Conservation (phyloP, 1,140 invertebrate genomes). For the Drosophila lacertosa region DNA sequence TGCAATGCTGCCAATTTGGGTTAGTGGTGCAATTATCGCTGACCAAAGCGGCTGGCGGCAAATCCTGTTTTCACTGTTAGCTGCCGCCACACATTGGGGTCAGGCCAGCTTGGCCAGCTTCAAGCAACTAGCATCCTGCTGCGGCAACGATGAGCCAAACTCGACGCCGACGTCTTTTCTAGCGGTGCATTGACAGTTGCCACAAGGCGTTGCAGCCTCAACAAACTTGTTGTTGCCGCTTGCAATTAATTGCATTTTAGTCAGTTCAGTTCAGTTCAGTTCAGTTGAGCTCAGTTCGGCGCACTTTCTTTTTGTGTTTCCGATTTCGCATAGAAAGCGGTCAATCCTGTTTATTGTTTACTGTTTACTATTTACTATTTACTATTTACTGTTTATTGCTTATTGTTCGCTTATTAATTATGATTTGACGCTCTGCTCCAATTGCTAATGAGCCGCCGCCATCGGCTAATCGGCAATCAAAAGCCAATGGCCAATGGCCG, state of each 20-base stretch:
- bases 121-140: constrained; percentile 25
- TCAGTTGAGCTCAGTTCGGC: constrained; percentile 56
- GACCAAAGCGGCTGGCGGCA: constrained; percentile 29
- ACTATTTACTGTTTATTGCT: constrained; percentile 32
- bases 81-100: constrained; percentile 64
- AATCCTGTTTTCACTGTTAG: constrained; percentile 83
- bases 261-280: constrained; percentile 49
- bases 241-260: constrained; percentile 76
- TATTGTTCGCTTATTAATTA: no score
- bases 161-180: constrained; percentile 9
- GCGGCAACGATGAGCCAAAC: no score
- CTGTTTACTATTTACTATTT: not conserved
- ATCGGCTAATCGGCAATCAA: constrained; percentile 15
- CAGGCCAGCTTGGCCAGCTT: constrained; percentile 33
- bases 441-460: constrained; percentile 76
- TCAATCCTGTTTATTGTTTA: constrained; percentile 59
- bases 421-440: constrained; percentile 68
- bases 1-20: constrained; percentile 61
- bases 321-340: constrained; percentile 78
- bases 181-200: constrained; percentile 73
- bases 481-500: constrained; percentile 13
- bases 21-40: constrained; percentile 71
- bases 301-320: constrained; percentile 77
- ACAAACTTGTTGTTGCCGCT: constrained; percentile 41
- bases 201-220: not conserved